Base-by-base conservation (phyloP, 2,797 vertebrate genomes). In the Buphagus erythrorhynchus region DNA sequence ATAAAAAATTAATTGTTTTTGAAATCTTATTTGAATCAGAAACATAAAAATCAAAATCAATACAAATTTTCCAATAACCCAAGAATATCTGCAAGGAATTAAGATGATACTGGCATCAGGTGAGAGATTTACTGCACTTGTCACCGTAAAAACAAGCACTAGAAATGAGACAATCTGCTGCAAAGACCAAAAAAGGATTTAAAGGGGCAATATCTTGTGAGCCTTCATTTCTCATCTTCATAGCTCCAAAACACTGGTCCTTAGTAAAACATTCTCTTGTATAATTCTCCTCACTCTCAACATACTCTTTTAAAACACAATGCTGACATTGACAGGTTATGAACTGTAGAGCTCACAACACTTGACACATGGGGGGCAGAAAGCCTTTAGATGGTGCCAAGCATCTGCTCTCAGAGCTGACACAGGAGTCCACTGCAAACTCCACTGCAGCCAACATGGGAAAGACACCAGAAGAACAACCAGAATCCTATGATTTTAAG, bases 361-460 rank as follows among this genome's bases (percentile, higher is more conserved):
- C 48, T 16, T 20, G 29, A 43, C 43, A 29, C 65, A 40, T 5
- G 7, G 16, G 40, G 40, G 26, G 49, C 0, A 72, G 51, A 59
- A 83, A 82, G 33, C 38, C 63, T 67, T 81, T 35, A 59, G 24
- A 26, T 19, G 8, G 24, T 46, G 26, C 57, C 19, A 40, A 49
- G 48, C 38, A 88, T 5, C 55, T 75, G 35, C 58, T 81, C 36
- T 58, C 46, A 58, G 8, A 69, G 51, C 1, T 54, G 49, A 54
- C 59, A 84, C n/a, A 84, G n/a, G 55, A 67, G 54, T 17, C 20
- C 66, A 19, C 55, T 52, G 54, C 67, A 72, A 85, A 71, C 25
- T 46, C 43, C 31, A 58, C 61, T 38, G 59, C 3, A 22, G 35
- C 2, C 28, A 31, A 62, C 10, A 25, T 0, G 0, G 20, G 20